Evolutionary conservation across 2,113 vertebrate species (phyloP).

Genomic region (Equus quagga): DNA sequence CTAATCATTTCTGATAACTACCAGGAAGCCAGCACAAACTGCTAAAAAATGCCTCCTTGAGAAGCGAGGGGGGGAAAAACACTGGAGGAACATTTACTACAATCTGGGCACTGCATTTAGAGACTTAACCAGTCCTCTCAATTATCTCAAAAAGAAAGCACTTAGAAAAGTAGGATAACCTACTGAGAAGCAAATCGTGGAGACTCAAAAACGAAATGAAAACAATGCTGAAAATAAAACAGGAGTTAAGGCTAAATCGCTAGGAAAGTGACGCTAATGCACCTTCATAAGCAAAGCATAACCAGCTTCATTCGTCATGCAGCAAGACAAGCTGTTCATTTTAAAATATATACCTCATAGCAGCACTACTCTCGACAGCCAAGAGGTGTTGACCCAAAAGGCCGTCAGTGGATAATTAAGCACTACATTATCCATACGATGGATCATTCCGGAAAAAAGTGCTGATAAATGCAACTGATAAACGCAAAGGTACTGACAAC

Average conservation of each 20-base stretch:
- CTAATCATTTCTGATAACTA: neutral
- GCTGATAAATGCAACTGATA: neutral
- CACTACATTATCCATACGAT: neutral
- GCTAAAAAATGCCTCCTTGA: neutral
- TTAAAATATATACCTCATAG: neutral
- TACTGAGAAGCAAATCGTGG: neutral
- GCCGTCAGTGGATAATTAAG: neutral
- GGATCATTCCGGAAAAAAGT: neutral
- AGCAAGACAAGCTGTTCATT: neutral
- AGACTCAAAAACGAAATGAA: neutral
- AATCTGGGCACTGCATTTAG: neutral
- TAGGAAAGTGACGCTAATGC: neutral
- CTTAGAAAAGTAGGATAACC: neutral
- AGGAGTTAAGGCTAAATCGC: neutral
- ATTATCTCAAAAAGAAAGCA: neutral
- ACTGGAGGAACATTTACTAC: neutral
- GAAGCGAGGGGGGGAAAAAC: neutral
- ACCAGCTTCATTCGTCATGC: neutral
- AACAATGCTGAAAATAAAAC: neutral
- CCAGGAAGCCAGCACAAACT: neutral
- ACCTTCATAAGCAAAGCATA: neutral
- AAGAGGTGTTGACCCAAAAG: neutral
- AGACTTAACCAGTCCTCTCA: neutral
- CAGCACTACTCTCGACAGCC: neutral
- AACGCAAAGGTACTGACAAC: neutral